These are phyloP conservation scores for Dendrocincla tyrannina DNA, from an alignment of 2,797 vertebrate species.

Conservation along the genomic window DNA sequence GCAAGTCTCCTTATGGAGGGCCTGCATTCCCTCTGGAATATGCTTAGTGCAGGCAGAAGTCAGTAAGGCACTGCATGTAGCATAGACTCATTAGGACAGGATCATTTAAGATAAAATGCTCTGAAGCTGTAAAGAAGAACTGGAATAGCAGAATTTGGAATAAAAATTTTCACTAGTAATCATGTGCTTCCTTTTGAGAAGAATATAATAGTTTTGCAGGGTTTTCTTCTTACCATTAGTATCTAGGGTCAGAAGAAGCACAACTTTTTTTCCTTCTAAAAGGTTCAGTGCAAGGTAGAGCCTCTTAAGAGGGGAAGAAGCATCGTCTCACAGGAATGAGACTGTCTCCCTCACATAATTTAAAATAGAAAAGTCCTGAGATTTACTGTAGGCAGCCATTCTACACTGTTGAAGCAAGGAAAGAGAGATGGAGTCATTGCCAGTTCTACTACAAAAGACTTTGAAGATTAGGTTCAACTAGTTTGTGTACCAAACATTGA, in stretches of 20 bases:
- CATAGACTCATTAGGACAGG: neutral
- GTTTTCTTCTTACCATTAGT: neutral
- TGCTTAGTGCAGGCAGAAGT: neutral
- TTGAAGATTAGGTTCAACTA: neutral
- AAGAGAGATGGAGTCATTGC: neutral
- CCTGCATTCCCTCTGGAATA: neutral
- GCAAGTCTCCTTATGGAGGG: neutral
- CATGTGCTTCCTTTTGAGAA: neutral
- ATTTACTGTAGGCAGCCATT: neutral
- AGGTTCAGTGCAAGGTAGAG: neutral
- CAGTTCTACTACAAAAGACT: neutral
- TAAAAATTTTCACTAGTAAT: neutral
- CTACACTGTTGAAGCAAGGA: neutral
- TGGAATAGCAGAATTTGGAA: neutral
- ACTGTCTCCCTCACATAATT: neutral
- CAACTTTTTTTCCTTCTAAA: neutral
- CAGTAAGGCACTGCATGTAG: neutral
- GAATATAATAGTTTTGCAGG: neutral
- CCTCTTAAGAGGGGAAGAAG: neutral
- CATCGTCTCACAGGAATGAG: neutral
- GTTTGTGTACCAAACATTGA: neutral
- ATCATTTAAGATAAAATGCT: neutral
- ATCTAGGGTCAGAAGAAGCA: neutral
- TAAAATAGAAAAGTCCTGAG: neutral
- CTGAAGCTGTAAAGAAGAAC: neutral